Evolutionary conservation across 2,113 vertebrate genomes (phyloP), one percentile per base, ranked within the genome.

Genomic region (Pithys albifrons): DNA sequence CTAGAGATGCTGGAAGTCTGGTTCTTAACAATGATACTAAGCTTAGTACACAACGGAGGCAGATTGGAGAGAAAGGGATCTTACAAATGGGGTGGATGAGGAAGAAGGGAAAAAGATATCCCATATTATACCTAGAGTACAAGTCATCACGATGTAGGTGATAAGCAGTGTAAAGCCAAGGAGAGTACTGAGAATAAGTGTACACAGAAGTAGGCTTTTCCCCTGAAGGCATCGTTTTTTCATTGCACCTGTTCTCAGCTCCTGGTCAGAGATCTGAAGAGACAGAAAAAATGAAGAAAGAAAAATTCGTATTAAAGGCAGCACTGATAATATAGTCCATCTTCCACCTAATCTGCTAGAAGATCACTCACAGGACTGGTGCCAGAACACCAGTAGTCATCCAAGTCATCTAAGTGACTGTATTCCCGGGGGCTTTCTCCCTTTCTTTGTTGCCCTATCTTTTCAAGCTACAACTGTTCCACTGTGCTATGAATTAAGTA

Each of bases 151-250:
- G 75, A 98, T 98, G 97, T 98, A 98, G 95, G 98, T 97, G 77
- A 98, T 98, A 75, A 98, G 97, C 70, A 96, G 59, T 14, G 89
- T 88, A 96, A 99, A 98, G 39, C 98, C 98, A 95, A 99, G 97
- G 19, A 97, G 55, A 31, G 75, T 93, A 70, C 67, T 80, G 84
- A 98, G 96, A 79, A 98, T 91, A 77, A 75, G 96, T 31, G 59
- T 88, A 62, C 91, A 94, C 74, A 97, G 85, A 75, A 96, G 86
- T 17, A 96, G 73, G 18, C 61, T 80, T 85, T 95, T 96, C 46
- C 76, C 28, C 48, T 66, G 90, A 57, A 86, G 91, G 35, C 94
- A 95, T 96, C 55, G 75, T 83, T 92, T 45, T 37, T 81, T 95
- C 67, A 83, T 91, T 92, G 85, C 73, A 69, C 22, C 76, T 87